A percentile compares a stretch with the other conserved stretches of the same genome.
Conservation (phyloP, 1,140 invertebrate genomes). For the fruit fly (Drosophila melanogaster) region DNA sequence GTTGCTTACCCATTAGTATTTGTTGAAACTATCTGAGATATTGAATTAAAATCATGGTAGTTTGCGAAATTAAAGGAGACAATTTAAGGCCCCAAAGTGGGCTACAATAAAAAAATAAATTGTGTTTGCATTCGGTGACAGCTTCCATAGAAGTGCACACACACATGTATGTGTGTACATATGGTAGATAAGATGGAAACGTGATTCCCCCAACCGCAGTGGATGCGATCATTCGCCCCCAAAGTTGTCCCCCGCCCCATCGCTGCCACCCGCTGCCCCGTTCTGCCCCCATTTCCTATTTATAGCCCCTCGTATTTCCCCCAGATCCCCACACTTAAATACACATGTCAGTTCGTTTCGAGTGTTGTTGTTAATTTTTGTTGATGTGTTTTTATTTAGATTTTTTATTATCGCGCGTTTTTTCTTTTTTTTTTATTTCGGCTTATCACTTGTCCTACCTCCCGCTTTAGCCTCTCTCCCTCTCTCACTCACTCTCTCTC, state of each 20-base stretch:
- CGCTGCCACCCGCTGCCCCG: neutral
- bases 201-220: constrained; percentile 22
- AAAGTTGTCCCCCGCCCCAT: neutral
- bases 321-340: neutral
- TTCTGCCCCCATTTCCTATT: neutral
- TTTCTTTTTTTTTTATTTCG: constrained; percentile 10
- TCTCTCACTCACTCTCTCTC: neutral
- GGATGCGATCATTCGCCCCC: constrained; percentile 27
- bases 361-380: constrained; percentile 72
- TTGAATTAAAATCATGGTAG: too few relatives aligned
- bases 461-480: neutral
- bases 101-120: constrained; percentile 23
- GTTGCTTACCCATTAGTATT: too few relatives aligned
- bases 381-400: constrained; percentile 68
- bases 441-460: constrained; percentile 53
- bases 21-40: too few relatives aligned
- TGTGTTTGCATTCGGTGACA: constrained; percentile 38
- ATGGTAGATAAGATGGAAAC: constrained; percentile 33
- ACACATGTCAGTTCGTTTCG: constrained; percentile 58
- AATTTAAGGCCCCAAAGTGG: neutral
- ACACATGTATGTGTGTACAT: constrained; percentile 15
- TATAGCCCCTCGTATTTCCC: neutral
- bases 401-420: constrained; percentile 67
- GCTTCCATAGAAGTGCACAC: constrained; percentile 13
- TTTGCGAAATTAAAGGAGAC: too few relatives aligned